Conservation (phyloP, 2,797 vertebrate species). For the Gadopsis bispinosus region DNA sequence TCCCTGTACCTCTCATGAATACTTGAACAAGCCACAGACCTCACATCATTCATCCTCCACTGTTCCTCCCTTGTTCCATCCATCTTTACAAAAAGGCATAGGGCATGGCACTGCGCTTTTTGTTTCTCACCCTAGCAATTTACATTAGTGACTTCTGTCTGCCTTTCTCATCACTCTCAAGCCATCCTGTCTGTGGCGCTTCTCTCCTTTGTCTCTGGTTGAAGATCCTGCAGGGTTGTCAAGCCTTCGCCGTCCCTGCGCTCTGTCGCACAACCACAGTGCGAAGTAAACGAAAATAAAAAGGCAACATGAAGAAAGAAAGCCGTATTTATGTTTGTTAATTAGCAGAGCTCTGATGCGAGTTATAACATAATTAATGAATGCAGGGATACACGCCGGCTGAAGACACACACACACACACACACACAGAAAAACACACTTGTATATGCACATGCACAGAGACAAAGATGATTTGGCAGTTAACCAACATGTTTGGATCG, state of each 20-base stretch:
- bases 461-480: conserved; percentile 33
- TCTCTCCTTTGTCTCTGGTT: conserved; percentile 9
- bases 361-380: conserved; percentile 38
- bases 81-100: conserved; percentile 29
- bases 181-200: neutral
- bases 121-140: conserved; percentile 46
- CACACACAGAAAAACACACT: conserved; percentile 5
- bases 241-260: conserved; percentile 4
- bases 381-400: conserved; percentile 5
- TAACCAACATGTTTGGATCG: conserved; percentile 41
- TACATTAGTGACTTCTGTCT: conserved; percentile 35
- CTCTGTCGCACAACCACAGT: neutral
- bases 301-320: conserved; percentile 28
- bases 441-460: conserved; percentile 6
- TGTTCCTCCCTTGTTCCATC: conserved; percentile 33
- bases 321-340: conserved; percentile 33
- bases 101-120: conserved; percentile 12
- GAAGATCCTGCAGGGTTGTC: conserved; percentile 23
- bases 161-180: conserved; percentile 31
- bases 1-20: conserved; percentile 60
- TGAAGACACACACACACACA: neutral
- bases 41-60: conserved; percentile 44
- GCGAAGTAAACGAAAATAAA: conserved; percentile 3
- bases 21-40: conserved; percentile 56
- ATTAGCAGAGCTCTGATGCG: conserved; percentile 42